Evolutionary conservation across 2,113 vertebrate genomes (phyloP).

Genomic region (Barnardius zonarius): DNA sequence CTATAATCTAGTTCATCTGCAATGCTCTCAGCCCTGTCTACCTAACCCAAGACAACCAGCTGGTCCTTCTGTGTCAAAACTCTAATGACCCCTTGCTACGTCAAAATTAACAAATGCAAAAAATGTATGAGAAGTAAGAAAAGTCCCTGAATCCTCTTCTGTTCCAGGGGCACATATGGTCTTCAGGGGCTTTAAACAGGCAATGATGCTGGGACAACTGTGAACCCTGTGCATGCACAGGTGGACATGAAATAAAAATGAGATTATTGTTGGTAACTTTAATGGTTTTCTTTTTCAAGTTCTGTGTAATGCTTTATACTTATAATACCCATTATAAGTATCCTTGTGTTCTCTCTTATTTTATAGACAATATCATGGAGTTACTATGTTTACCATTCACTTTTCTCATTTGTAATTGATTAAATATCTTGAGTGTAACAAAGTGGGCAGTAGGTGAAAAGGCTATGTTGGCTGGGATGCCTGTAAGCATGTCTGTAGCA

Average conservation of each 20-base stretch:
- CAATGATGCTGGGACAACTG: neutral
- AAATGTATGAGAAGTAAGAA: neutral
- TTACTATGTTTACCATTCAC: neutral
- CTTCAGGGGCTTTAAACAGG: neutral
- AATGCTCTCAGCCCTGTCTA: neutral
- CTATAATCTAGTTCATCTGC: neutral
- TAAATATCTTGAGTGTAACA: neutral
- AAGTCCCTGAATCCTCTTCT: neutral
- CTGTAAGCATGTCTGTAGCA: rapidly evolving
- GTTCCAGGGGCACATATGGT: neutral
- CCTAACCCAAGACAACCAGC: neutral
- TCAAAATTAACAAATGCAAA: neutral
- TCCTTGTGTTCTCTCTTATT: neutral
- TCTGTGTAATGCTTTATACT: neutral
- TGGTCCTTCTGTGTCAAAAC: neutral
- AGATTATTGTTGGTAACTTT: neutral
- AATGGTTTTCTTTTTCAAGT: neutral
- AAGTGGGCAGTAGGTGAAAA: neutral
- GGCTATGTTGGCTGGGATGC: too few relatives aligned
- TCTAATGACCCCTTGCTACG: neutral
- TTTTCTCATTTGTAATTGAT: neutral
- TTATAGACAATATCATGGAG: neutral
- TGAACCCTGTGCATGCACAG: neutral
- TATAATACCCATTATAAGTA: neutral
- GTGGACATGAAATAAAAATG: neutral